Conservation (phyloP, 2,888 invertebrate species). For the Latheticus oryzae region DNA sequence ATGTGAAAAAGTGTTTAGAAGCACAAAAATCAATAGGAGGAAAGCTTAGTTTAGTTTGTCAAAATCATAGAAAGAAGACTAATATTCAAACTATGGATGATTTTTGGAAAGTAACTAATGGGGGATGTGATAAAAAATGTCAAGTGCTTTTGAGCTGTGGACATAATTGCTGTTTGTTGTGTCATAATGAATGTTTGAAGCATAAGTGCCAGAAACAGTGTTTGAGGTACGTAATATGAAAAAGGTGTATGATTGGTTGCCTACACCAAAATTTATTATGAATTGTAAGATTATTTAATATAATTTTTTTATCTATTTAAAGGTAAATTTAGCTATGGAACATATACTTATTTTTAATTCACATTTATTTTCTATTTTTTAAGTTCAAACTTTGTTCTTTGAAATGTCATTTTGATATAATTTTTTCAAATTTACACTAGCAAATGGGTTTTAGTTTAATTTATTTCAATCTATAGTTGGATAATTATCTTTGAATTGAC, state of each 20-base stretch:
- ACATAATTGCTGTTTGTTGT: constrained; percentile 71
- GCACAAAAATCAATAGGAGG: neutral
- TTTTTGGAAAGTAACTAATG: constrained; percentile 69
- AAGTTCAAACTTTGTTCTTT: too few species aligned
- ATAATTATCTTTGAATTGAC: too few species aligned
- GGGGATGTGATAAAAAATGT: constrained; percentile 73
- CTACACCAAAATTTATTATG: neutral
- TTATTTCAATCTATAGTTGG: too few species aligned
- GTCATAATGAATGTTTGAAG: constrained; percentile 70
- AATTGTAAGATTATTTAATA: too few species aligned
- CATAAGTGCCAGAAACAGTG: constrained; percentile 68
- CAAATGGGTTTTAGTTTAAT: too few species aligned
- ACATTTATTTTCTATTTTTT: too few species aligned
- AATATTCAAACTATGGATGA: constrained; percentile 62
- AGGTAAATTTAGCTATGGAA: too few species aligned
- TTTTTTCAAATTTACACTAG: too few species aligned
- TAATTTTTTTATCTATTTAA: too few species aligned
- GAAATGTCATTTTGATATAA: too few species aligned
- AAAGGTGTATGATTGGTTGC: constrained; percentile 9
- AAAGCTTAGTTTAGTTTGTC: neutral
- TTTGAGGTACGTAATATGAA: constrained; percentile 41
- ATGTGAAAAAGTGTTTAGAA: neutral
- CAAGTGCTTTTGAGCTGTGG: constrained; percentile 67
- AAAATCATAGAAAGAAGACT: constrained; percentile 58
- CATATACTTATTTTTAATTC: too few species aligned